phyloP scores from a whole-genome alignment of 1,140 invertebrate genomes.

The Diuraphis noxia region DNA sequence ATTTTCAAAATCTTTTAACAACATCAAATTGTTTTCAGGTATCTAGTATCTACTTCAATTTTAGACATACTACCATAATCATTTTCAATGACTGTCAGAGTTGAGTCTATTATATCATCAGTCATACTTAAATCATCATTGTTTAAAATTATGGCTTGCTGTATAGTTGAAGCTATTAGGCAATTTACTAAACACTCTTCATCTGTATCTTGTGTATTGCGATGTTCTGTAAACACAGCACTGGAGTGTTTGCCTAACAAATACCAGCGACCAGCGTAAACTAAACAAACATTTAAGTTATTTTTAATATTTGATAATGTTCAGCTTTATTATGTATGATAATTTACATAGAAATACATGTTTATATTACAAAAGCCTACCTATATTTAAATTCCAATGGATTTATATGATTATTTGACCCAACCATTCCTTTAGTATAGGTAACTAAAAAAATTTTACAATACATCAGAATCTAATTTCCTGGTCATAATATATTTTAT shows the following conservation, averaged over 20 bases:
- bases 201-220: not conserved
- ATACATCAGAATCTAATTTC: not conserved
- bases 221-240: not conserved
- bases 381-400: not conserved
- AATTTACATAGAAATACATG: not conserved
- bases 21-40: not conserved
- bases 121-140: not conserved
- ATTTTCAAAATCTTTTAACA: not conserved
- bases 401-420: not conserved
- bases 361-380: not conserved
- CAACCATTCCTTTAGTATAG: not conserved
- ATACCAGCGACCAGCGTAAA: not conserved
- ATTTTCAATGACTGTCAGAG: not conserved
- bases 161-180: not conserved
- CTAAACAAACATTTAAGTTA: not conserved
- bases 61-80: not conserved
- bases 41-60: too few relatives aligned
- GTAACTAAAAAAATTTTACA: constrained; percentile 13
- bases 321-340: not conserved
- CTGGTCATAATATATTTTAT: not conserved
- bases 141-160: not conserved
- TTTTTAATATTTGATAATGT: not conserved
- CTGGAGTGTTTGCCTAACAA: not conserved
- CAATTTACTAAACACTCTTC: not conserved
- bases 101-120: not conserved